Conservation (phyloP, 2,797 vertebrate species). For the Anguilla obscura region DNA sequence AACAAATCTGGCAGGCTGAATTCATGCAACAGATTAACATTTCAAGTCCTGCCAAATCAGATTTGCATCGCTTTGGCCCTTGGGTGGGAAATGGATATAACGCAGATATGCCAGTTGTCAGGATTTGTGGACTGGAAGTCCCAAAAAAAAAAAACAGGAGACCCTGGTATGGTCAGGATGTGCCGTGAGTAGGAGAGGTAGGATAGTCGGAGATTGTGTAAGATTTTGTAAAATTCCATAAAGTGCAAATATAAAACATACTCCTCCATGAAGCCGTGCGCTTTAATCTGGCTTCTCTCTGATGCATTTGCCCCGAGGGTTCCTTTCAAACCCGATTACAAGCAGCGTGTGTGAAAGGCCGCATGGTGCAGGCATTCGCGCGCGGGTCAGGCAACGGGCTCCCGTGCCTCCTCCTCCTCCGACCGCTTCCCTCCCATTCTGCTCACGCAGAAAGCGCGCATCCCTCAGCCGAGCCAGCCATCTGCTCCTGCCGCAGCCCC, state of each 20-base stretch:
- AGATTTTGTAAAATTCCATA: not conserved
- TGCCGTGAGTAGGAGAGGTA: constrained; percentile 29
- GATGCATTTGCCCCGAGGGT: constrained; percentile 35
- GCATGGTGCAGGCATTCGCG: not conserved
- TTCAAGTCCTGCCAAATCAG: constrained; percentile 44
- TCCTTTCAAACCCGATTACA: constrained; percentile 41
- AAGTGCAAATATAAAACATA: not conserved
- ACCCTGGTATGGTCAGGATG: not conserved
- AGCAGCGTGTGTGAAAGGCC: constrained; percentile 26
- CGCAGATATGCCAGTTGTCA: constrained; percentile 35
- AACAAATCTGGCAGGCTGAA: constrained; percentile 37
- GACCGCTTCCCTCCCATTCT: not conserved
- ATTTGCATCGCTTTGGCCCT: not conserved
- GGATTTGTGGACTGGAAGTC: constrained; percentile 24
- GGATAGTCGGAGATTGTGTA: not conserved
- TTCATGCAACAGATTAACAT: constrained; percentile 33
- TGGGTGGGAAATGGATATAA: constrained; percentile 37
- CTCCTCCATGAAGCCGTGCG: constrained; percentile 19
- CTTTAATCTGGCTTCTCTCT: constrained; percentile 28
- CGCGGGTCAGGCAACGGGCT: constrained; percentile 19
- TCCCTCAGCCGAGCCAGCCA: constrained; percentile 35
- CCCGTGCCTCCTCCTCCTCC: not conserved
- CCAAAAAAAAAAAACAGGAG: constrained; percentile 9
- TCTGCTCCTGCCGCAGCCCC: constrained; percentile 35
- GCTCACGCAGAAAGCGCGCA: constrained; percentile 33